These are phyloP conservation scores for Neoseiulus cucumeris DNA, from an alignment of 1,140 invertebrate genomes.

Conservation along the genomic window DNA sequence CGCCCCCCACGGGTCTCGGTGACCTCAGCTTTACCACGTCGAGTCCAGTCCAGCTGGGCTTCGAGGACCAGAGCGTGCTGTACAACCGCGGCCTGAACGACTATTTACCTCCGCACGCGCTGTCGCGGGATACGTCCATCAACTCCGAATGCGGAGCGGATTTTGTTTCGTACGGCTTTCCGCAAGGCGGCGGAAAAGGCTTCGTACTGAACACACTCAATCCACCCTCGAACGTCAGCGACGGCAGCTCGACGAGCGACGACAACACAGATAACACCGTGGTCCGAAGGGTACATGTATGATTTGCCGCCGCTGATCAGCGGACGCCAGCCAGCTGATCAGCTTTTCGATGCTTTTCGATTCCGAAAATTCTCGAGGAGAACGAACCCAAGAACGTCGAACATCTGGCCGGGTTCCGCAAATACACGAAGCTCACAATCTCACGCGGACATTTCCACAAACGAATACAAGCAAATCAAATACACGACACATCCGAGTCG, in stretches of 20 bases:
- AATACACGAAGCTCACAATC: too few species aligned
- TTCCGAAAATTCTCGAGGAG: too few species aligned
- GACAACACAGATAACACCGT: constrained; percentile 10
- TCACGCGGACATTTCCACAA: too few species aligned
- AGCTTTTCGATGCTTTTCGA: too few species aligned
- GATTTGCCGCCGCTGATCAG: background rate
- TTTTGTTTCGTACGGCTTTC: constrained; percentile 4
- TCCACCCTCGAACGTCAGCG: background rate
- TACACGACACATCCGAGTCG: too few species aligned
- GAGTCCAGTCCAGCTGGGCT: constrained; percentile 9
- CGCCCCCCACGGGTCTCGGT: background rate
- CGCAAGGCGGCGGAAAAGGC: background rate
- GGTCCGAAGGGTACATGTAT: constrained; percentile 4
- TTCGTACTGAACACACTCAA: background rate
- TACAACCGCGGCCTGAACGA: constrained; percentile 11
- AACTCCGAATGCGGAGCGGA: background rate
- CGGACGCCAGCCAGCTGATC: too few species aligned
- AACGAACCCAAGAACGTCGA: too few species aligned
- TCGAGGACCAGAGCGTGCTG: constrained; percentile 10
- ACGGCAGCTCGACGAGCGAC: constrained; percentile 9
- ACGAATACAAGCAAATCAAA: too few species aligned
- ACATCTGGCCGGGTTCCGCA: too few species aligned
- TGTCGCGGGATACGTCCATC: constrained; percentile 3
- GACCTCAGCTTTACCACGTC: constrained; percentile 10
- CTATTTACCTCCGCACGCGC: constrained; percentile 3